These are phyloP conservation scores for Sylvilagus bachmani DNA, from an alignment of 2,113 vertebrate species.

Conservation along the genomic window DNA sequence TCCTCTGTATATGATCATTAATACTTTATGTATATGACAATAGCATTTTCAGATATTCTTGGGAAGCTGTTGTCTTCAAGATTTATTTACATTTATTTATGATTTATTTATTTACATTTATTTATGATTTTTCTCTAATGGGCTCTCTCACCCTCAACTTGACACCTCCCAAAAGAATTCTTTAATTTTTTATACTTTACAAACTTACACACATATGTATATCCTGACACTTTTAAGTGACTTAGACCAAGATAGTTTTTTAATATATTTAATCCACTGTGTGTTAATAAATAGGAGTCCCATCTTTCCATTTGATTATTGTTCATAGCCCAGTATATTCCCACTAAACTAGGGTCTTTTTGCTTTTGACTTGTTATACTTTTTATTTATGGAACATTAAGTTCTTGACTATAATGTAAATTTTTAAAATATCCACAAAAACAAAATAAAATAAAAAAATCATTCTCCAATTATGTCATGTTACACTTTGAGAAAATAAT, in stretches of 20 bases:
- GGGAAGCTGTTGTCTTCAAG: background rate
- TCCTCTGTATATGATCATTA: background rate
- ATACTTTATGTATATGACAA: background rate
- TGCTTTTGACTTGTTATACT: no score
- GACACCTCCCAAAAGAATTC: background rate
- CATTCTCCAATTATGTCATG: slow-evolving; percentile 32
- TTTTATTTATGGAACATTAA: no score
- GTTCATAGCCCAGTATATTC: no score
- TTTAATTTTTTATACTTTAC: background rate
- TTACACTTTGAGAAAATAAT: background rate
- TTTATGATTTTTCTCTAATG: background rate
- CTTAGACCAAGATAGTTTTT: background rate
- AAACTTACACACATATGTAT: background rate
- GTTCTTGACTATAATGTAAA: no score
- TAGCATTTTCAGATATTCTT: background rate
- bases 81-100: slow-evolving; percentile 10
- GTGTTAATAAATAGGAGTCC: slow-evolving; percentile 22
- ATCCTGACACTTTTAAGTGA: slow-evolving; percentile 36
- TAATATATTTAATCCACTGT: background rate
- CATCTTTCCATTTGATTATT: background rate
- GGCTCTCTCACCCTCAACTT: background rate
- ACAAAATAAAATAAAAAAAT: slow-evolving; percentile 8
- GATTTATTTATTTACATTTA: slow-evolving; percentile 10
- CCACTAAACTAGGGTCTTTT: no score
- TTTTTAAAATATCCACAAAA: no score